Conservation (phyloP, 2,113 vertebrate species). For the Gallinago media region DNA sequence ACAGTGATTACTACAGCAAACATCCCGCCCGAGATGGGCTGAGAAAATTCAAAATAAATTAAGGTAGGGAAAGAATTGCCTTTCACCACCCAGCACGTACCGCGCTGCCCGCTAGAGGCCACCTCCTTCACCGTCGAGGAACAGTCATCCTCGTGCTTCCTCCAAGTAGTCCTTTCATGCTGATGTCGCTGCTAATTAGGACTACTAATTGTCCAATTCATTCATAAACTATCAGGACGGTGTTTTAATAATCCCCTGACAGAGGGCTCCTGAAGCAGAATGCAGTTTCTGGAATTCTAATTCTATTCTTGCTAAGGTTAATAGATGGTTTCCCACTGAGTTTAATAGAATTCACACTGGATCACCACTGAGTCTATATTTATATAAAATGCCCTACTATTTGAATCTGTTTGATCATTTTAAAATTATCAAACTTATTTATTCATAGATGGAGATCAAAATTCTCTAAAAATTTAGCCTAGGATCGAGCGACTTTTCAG, state of each 20-base stretch:
- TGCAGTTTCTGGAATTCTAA: background rate
- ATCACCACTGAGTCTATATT: constrained; percentile 20
- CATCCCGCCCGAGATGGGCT: background rate
- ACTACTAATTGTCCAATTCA: constrained; percentile 42
- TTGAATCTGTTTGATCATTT: background rate
- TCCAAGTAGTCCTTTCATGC: background rate
- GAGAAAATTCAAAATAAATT: background rate
- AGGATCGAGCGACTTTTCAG: background rate
- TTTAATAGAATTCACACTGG: background rate
- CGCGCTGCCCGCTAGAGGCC: background rate
- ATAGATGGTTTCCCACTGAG: constrained; percentile 38
- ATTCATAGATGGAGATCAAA: background rate
- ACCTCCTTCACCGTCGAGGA: background rate
- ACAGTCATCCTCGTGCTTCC: background rate
- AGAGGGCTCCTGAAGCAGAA: background rate
- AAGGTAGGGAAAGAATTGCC: fast-evolving
- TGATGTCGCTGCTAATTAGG: background rate
- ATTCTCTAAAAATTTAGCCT: background rate
- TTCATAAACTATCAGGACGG: constrained; percentile 14
- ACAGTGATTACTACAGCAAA: background rate
- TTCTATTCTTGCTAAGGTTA: constrained; percentile 37
- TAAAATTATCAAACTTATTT: background rate
- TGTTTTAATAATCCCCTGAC: constrained; percentile 19
- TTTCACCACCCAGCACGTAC: background rate
- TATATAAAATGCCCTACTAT: constrained; percentile 37